phyloP scores from a whole-genome alignment of 2,113 vertebrate species.

The Engystomops pustulosus region DNA sequence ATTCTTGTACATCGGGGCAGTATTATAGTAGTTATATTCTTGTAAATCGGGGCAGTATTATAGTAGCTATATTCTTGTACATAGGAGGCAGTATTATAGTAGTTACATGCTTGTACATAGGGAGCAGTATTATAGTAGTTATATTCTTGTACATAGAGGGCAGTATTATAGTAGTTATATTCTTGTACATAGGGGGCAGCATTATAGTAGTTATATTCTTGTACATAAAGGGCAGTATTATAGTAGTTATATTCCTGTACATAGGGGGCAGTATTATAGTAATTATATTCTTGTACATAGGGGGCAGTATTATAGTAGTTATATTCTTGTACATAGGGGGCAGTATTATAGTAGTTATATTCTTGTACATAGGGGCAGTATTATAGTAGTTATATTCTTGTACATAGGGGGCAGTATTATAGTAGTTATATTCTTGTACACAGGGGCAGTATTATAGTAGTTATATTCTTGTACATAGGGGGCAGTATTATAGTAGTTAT shows the following conservation, averaged over 20 bases:
- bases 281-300: slow-evolving; percentile 4
- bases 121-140: not conserved
- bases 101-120: slow-evolving; percentile 13
- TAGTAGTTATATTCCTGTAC: slow-evolving; percentile 15
- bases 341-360: not conserved
- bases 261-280: not conserved
- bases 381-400: slow-evolving; percentile 13
- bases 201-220: not conserved
- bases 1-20: not conserved
- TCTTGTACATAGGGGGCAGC: not conserved
- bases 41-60: not conserved
- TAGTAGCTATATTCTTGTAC: slow-evolving; percentile 18
- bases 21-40: not conserved
- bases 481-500: not conserved
- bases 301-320: not conserved
- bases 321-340: not conserved
- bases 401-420: not conserved
- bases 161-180: slow-evolving; percentile 12
- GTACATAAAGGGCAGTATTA: not conserved
- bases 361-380: slow-evolving; percentile 3
- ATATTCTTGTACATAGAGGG: slow-evolving; percentile 9
- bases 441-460: not conserved
- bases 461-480: not conserved
- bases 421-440: slow-evolving; percentile 5
- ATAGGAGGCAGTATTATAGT: slow-evolving; percentile 5